These are phyloP conservation scores for Tinea semifulvella DNA, from an alignment of 2,888 invertebrate genomes.

Conservation along the genomic window DNA sequence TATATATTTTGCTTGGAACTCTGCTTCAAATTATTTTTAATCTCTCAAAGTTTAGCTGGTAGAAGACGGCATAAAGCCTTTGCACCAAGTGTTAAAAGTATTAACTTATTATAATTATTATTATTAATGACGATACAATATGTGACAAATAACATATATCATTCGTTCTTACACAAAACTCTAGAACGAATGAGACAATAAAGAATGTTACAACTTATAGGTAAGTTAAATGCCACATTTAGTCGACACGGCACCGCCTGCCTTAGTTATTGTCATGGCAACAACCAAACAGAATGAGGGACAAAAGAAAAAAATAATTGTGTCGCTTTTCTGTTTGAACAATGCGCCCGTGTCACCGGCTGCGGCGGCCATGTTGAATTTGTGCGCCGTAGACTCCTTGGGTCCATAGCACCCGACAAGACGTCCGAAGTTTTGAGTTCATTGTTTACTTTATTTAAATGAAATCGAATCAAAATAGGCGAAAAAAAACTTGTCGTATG, in stretches of 20 bases:
- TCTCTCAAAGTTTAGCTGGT: too few relatives aligned
- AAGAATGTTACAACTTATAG: slow-evolving; percentile 27
- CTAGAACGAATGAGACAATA: slow-evolving; percentile 9
- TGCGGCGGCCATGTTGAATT: slow-evolving; percentile 41
- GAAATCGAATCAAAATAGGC: too few relatives aligned
- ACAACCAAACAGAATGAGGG: slow-evolving; percentile 33
- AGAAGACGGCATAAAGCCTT: too few relatives aligned
- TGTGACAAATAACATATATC: neutral
- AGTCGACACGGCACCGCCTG: slow-evolving; percentile 33
- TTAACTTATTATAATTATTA: neutral
- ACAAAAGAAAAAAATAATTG: slow-evolving; percentile 53
- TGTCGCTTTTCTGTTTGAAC: slow-evolving; percentile 63
- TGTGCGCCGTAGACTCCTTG: slow-evolving; percentile 11
- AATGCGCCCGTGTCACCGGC: slow-evolving; percentile 56
- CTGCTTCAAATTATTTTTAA: too few relatives aligned
- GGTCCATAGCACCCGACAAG: slow-evolving; percentile 3
- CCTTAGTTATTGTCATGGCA: slow-evolving; percentile 31
- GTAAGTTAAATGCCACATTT: slow-evolving; percentile 55
- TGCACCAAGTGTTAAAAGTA: too few relatives aligned
- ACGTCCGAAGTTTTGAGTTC: neutral
- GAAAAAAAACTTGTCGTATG: too few relatives aligned
- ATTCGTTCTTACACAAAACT: too few relatives aligned
- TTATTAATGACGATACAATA: neutral
- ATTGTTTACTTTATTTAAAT: too few relatives aligned
- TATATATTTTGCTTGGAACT: too few relatives aligned